Conservation (phyloP, 2,797 vertebrate genomes). For the Babyrousa celebensis region DNA sequence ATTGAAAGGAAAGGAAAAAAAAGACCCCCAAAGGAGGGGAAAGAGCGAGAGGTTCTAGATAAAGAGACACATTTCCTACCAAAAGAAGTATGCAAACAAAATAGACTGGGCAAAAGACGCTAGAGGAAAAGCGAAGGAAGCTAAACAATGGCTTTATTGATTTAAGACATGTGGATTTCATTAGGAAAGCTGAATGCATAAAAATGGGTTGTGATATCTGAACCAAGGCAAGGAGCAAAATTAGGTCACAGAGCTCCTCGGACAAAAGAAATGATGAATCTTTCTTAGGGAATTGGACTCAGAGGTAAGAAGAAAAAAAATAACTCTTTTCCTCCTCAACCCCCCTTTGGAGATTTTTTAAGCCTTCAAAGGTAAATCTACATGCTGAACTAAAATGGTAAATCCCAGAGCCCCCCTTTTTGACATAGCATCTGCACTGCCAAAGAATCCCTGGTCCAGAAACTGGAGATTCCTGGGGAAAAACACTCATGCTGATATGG, state of each 20-base stretch:
- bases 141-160: slow-evolving; percentile 87
- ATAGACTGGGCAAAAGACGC: slow-evolving; percentile 62
- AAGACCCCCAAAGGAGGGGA: neutral
- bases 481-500: slow-evolving; percentile 72
- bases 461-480: slow-evolving; percentile 77
- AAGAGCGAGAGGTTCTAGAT: slow-evolving; percentile 62
- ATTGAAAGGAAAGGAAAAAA: slow-evolving; percentile 64
- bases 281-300: slow-evolving; percentile 82
- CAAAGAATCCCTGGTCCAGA: slow-evolving; percentile 72
- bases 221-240: slow-evolving; percentile 80
- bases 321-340: neutral
- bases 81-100: slow-evolving; percentile 80
- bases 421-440: slow-evolving; percentile 61
- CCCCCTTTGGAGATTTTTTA: slow-evolving; percentile 25
- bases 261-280: slow-evolving; percentile 83
- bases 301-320: slow-evolving; percentile 64
- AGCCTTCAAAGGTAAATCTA: slow-evolving; percentile 72
- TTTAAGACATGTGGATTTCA: slow-evolving; percentile 88
- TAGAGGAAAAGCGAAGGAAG: slow-evolving; percentile 59
- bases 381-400: slow-evolving; percentile 50
- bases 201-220: slow-evolving; percentile 84
- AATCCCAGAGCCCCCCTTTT: slow-evolving; percentile 63
- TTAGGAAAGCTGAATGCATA: slow-evolving; percentile 80
- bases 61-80: slow-evolving; percentile 73
- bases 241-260: slow-evolving; percentile 79